These are phyloP conservation scores for Ameiurus melas DNA, from an alignment of 2,113 vertebrate genomes.

Conservation along the genomic window DNA sequence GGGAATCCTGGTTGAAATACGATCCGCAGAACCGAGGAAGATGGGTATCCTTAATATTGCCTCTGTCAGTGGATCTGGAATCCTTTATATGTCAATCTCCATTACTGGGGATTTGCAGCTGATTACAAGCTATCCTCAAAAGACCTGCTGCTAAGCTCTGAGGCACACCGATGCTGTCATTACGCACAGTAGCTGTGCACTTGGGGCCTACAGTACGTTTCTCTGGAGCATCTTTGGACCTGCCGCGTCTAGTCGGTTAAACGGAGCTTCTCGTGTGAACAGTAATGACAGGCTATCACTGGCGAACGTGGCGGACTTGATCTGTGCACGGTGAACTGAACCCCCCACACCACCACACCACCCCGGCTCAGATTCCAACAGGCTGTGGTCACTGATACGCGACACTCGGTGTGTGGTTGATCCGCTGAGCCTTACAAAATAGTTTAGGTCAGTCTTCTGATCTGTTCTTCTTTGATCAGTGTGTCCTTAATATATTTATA, in stretches of 20 bases:
- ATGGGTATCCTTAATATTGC: slow-evolving; percentile 71
- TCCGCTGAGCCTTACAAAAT: slow-evolving; percentile 47
- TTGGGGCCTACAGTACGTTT: neutral
- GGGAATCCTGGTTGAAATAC: slow-evolving; percentile 74
- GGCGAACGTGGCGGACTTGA: slow-evolving; percentile 52
- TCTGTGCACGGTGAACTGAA: slow-evolving; percentile 49
- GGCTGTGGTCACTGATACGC: slow-evolving; percentile 63
- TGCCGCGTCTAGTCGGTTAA: slow-evolving; percentile 18
- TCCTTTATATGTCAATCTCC: slow-evolving; percentile 65
- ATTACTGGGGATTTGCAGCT: slow-evolving; percentile 48
- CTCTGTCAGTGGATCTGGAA: slow-evolving; percentile 71
- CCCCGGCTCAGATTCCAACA: slow-evolving; percentile 67
- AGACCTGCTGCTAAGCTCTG: slow-evolving; percentile 37
- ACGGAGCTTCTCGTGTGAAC: slow-evolving; percentile 40
- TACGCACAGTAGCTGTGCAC: neutral
- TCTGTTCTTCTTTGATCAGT: neutral
- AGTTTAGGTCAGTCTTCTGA: slow-evolving; percentile 28
- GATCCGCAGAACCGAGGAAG: slow-evolving; percentile 72
- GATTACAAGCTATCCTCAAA: slow-evolving; percentile 43
- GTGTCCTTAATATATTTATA: neutral
- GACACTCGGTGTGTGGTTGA: slow-evolving; percentile 67
- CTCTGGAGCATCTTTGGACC: slow-evolving; percentile 35
- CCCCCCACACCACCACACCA: slow-evolving; percentile 9
- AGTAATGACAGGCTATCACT: slow-evolving; percentile 61
- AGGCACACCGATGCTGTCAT: slow-evolving; percentile 1